phyloP scores from a whole-genome alignment of 2,113 vertebrate genomes.

The Corythaixoides concolor region DNA sequence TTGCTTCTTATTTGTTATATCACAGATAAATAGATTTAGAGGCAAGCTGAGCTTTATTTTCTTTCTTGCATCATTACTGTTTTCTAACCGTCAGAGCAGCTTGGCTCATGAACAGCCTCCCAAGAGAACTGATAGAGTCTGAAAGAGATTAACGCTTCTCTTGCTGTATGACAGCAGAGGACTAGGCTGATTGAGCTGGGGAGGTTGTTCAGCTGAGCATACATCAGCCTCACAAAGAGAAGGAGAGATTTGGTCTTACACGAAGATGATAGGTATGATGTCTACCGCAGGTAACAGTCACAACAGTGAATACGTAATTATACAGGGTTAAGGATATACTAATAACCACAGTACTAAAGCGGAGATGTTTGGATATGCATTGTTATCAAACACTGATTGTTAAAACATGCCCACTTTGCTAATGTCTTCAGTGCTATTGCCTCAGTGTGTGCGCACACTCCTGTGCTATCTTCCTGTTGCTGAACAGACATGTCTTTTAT shows the following conservation, averaged over 20 bases:
- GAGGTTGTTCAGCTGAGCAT: neutral
- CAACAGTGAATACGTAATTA: neutral
- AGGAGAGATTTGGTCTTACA: neutral
- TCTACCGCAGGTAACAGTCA: neutral
- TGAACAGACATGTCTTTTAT: accelerated
- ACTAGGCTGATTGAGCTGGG: neutral
- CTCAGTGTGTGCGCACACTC: neutral
- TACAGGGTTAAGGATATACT: neutral
- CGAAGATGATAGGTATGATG: accelerated
- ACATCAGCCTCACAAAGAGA: neutral
- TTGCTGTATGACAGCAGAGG: neutral
- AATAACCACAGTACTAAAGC: neutral
- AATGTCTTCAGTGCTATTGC: accelerated
- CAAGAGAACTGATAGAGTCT: neutral
- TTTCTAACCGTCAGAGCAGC: neutral
- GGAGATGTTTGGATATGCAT: neutral
- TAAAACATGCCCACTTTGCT: accelerated
- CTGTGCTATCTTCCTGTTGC: neutral
- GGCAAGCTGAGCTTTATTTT: neutral
- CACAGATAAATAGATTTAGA: neutral
- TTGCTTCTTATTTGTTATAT: neutral
- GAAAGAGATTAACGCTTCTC: neutral
- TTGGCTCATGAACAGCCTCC: neutral
- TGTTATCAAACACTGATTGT: neutral
- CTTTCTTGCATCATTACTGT: neutral